phyloP scores from a whole-genome alignment of 2,113 vertebrate species.

The Muntiacus reevesi region DNA sequence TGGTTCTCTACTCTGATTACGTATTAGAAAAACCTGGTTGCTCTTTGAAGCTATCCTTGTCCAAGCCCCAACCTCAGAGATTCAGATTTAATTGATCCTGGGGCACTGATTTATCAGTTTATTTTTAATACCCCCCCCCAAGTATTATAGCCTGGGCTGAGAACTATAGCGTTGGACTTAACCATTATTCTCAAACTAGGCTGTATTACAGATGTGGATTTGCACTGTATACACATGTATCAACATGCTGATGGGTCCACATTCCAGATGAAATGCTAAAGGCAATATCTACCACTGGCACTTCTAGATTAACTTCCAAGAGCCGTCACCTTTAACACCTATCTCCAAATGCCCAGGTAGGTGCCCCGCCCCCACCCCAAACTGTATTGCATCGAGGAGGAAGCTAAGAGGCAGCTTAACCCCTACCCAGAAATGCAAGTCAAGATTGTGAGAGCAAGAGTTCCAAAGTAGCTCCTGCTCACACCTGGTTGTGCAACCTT shows the following conservation, averaged over 20 bases:
- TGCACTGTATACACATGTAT: not conserved
- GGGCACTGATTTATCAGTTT: not conserved
- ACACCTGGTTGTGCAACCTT: not conserved
- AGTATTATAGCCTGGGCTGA: not conserved
- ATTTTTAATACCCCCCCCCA: not conserved
- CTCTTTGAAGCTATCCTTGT: not conserved
- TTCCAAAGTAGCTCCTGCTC: not conserved
- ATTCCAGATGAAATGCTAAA: not conserved
- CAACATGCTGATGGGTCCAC: not conserved
- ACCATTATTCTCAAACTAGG: not conserved
- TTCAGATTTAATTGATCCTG: not conserved
- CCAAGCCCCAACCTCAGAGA: not conserved
- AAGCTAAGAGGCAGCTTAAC: not conserved
- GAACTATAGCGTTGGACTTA: not conserved
- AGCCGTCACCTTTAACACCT: not conserved
- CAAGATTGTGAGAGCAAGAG: not conserved
- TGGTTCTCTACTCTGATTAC: not conserved
- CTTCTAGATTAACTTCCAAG: not conserved
- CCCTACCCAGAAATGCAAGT: not conserved
- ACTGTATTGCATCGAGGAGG: not conserved
- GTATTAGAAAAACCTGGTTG: not conserved
- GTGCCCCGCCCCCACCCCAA: not conserved
- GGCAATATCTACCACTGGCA: not conserved
- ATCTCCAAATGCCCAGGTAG: not conserved
- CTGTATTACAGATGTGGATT: not conserved